Evolutionary conservation across 2,797 vertebrate species (phyloP).

Genomic region (Syngnathus rostellatus): DNA sequence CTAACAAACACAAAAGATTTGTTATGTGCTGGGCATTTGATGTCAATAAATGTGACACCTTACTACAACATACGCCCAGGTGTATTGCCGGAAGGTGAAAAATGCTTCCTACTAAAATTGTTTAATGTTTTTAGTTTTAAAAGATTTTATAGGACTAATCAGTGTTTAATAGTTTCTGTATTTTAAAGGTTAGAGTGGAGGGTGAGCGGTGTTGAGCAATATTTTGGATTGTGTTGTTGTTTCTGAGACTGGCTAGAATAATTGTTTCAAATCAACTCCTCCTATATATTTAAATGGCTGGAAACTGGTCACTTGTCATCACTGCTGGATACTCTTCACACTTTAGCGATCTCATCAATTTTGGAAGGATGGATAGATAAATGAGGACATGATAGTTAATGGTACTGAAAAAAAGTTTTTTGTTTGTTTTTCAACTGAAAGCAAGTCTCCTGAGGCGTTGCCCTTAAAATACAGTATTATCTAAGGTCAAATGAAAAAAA

Average conservation of each 20-base stretch:
- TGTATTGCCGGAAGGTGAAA: constrained; percentile 40
- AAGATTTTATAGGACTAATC: constrained; percentile 62
- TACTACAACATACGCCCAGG: constrained; percentile 30
- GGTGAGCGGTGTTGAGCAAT: constrained; percentile 31
- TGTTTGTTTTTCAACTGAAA: neutral
- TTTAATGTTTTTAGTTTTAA: constrained; percentile 24
- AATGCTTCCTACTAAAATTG: constrained; percentile 39
- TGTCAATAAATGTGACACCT: constrained; percentile 26
- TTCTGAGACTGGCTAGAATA: constrained; percentile 14
- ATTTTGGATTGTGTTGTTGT: constrained; percentile 18
- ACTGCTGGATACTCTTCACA: constrained; percentile 28
- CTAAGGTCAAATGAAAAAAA: constrained; percentile 45
- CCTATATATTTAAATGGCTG: constrained; percentile 29
- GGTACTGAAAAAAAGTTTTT: constrained; percentile 29
- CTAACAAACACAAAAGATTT: constrained; percentile 5
- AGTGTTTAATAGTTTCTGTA: constrained; percentile 70
- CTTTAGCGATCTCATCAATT: constrained; percentile 31
- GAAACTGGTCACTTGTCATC: constrained; percentile 23
- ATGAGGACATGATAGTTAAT: constrained; percentile 39
- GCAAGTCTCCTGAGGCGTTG: neutral
- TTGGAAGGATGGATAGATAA: constrained; percentile 37
- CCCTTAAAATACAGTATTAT: constrained; percentile 58
- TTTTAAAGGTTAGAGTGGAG: constrained; percentile 59
- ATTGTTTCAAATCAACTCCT: constrained; percentile 11
- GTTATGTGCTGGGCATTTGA: constrained; percentile 10